A percentile compares a stretch with the other conserved stretches of the same genome.
Evolutionary conservation across 37 sponge, comb jelly and placozoan species (phyloP).

Genomic region (Tethya wilhelma): DNA sequence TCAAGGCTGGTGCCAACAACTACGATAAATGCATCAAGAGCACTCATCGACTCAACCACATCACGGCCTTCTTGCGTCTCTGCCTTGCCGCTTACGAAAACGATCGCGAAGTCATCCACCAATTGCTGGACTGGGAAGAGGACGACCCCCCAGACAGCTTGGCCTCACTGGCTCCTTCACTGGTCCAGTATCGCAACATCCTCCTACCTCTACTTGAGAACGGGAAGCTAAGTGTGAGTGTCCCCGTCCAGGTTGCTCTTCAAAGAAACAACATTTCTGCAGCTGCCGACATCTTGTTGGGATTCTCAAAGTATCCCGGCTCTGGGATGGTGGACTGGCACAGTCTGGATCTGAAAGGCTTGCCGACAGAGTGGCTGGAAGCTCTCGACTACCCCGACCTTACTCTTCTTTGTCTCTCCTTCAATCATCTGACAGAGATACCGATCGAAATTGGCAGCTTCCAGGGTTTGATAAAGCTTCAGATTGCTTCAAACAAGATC

Average conservation of each 20-base stretch:
- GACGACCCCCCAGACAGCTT: slow-evolving; percentile 1
- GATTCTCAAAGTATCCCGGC: slow-evolving; percentile 12
- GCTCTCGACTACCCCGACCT: slow-evolving; percentile 19
- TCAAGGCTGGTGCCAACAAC: slow-evolving; percentile 54
- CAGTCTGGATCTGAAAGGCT: slow-evolving; percentile 30
- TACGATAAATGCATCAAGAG: slow-evolving; percentile 57
- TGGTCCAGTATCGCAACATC: slow-evolving; percentile 33
- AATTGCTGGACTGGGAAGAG: slow-evolving; percentile 39
- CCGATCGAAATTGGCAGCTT: slow-evolving; percentile 28
- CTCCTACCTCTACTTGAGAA: slow-evolving; percentile 52
- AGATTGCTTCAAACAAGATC: slow-evolving; percentile 44
- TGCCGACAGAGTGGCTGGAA: slow-evolving; percentile 33
- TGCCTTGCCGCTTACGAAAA: slow-evolving; percentile 61
- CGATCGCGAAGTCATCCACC: slow-evolving; percentile 40
- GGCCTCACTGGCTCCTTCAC: not conserved
- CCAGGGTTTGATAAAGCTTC: slow-evolving; percentile 31
- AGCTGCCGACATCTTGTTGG: slow-evolving; percentile 39
- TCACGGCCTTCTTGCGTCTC: slow-evolving; percentile 57
- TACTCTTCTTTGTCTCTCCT: slow-evolving; percentile 34
- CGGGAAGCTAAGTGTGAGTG: slow-evolving; percentile 36
- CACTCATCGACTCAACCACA: slow-evolving; percentile 34
- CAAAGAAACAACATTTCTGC: slow-evolving; percentile 9
- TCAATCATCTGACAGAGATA: slow-evolving; percentile 45
- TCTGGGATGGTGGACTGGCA: slow-evolving; percentile 66
- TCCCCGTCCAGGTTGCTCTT: slow-evolving; percentile 50